Conservation (phyloP, 1,140 invertebrate genomes). For the Solenopsis invicta region DNA sequence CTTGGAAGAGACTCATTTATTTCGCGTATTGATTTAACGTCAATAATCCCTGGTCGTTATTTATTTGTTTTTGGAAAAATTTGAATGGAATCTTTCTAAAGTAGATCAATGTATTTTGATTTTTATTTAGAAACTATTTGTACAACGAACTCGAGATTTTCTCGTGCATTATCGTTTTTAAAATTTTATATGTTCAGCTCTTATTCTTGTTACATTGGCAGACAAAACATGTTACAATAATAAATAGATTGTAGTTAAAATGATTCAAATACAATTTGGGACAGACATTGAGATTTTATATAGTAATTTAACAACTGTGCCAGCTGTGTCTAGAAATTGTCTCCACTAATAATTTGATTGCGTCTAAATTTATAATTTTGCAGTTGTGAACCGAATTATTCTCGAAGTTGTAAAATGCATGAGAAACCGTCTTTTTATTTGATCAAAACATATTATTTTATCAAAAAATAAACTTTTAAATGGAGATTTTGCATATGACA, state of each 20-base stretch:
- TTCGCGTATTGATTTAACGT: background rate
- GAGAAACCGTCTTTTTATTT: background rate
- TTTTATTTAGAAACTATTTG: background rate
- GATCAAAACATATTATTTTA: slow-evolving; percentile 5
- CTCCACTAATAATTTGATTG: slow-evolving; percentile 41
- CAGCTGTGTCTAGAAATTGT: slow-evolving; percentile 28
- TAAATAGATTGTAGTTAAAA: background rate
- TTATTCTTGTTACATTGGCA: background rate
- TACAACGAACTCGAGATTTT: background rate
- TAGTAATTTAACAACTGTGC: slow-evolving; percentile 25
- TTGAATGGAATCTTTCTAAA: background rate
- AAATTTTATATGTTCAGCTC: background rate
- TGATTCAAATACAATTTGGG: background rate
- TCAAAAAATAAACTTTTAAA: background rate
- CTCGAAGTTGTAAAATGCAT: background rate
- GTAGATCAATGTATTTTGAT: background rate
- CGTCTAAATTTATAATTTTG: slow-evolving; percentile 8
- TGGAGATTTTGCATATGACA: background rate
- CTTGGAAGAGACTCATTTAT: background rate
- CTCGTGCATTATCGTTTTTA: background rate
- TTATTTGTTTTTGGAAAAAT: slow-evolving; percentile 13
- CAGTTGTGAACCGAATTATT: background rate
- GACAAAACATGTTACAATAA: background rate
- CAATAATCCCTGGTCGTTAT: slow-evolving; percentile 12
- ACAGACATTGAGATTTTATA: slow-evolving; percentile 21